These are phyloP conservation scores for Trachemys scripta DNA, from an alignment of 2,113 vertebrate species.

Conservation along the genomic window DNA sequence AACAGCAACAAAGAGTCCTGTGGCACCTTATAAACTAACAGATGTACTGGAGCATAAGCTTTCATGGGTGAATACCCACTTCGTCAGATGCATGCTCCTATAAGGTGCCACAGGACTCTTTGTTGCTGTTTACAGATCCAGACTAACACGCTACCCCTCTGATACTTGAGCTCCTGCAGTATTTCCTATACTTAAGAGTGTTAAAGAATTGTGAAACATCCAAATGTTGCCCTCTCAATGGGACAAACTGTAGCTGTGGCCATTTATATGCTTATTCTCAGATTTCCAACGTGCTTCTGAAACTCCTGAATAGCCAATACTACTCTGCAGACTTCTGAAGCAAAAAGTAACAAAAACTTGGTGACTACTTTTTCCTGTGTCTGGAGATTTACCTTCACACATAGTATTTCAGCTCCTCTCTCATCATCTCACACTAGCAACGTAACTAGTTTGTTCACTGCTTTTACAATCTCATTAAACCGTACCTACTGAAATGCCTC, in stretches of 20 bases:
- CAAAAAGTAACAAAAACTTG: not conserved
- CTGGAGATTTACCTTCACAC: not conserved
- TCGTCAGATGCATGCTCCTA: no score
- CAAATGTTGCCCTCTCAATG: not conserved
- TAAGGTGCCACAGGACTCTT: no score
- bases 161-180: not conserved
- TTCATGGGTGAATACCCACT: no score
- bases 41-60: no score
- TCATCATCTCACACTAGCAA: not conserved
- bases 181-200: not conserved
- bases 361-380: not conserved
- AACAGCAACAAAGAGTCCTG: no score
- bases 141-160: no score
- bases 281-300: not conserved
- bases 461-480: not conserved
- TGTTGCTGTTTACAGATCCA: no score
- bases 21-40: no score
- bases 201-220: not conserved
- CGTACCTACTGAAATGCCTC: not conserved
- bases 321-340: not conserved
- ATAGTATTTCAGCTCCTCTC: not conserved
- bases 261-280: not conserved
- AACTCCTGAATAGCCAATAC: not conserved
- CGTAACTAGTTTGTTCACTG: not conserved
- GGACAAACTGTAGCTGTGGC: not conserved